Percentiles rank a stretch among this genome's conserved stretches.
Evolutionary conservation across 2,797 vertebrate species (phyloP).

Genomic region (Pitangus sulphuratus): DNA sequence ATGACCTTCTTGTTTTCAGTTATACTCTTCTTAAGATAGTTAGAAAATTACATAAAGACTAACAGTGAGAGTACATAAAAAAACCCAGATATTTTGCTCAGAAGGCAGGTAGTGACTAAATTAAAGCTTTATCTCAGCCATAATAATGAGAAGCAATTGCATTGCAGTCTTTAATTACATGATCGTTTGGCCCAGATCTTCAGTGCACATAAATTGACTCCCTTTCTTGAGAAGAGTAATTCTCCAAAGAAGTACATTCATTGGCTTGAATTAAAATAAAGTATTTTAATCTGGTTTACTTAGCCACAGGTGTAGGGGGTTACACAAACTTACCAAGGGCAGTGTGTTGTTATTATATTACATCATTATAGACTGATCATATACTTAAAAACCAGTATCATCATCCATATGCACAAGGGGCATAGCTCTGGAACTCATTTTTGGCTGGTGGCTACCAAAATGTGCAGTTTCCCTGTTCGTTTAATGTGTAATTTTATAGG

Average conservation of each 20-base stretch:
- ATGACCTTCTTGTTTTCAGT: not conserved
- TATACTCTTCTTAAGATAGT: not conserved
- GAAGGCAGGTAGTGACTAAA: constrained; percentile 15
- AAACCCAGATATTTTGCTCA: not conserved
- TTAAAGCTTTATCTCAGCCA: not conserved
- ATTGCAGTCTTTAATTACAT: constrained; percentile 25
- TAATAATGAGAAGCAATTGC: constrained; percentile 20
- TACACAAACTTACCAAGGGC: not conserved
- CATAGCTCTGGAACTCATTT: not conserved
- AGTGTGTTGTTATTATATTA: not conserved
- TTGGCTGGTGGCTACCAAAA: not conserved
- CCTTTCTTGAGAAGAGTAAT: not conserved
- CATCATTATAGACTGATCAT: not conserved
- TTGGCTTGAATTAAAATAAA: not conserved
- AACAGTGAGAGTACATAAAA: not conserved
- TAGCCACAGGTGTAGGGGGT: not conserved
- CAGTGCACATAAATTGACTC: not conserved
- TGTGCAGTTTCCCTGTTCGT: not conserved
- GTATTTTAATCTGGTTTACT: not conserved
- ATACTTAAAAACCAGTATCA: constrained; percentile 3
- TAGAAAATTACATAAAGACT: not conserved
- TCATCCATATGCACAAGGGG: not conserved
- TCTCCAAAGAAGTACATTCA: not conserved
- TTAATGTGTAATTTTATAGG: not conserved
- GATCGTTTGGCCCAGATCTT: not conserved